Evolutionary conservation across 2,888 invertebrate species (phyloP).

Genomic region (Pristionchus exspectatus): DNA sequence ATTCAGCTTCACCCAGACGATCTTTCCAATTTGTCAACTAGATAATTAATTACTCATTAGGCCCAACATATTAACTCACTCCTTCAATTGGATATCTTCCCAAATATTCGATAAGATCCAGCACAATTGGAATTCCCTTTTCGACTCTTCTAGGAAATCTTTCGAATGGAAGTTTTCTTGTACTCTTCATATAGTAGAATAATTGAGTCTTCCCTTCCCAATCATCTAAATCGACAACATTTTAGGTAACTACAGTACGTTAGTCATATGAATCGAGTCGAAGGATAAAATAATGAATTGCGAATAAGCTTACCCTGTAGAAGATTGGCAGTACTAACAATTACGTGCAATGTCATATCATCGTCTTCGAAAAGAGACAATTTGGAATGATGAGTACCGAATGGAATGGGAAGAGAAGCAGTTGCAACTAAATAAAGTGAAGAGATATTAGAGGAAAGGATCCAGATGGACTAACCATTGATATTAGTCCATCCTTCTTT

Average conservation of each 20-base stretch:
- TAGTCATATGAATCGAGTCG: neutral
- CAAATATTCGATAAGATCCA: constrained; percentile 61
- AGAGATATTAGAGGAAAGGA: neutral
- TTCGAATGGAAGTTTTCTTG: neutral
- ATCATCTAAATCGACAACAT: constrained; percentile 60
- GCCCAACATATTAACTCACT: neutral
- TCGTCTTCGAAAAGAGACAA: constrained; percentile 69
- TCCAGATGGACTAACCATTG: neutral
- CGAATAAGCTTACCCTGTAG: constrained; percentile 46
- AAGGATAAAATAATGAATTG: neutral
- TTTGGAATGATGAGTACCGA: constrained; percentile 75
- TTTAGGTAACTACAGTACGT: neutral
- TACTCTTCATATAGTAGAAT: constrained; percentile 66
- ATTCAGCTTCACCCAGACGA: constrained; percentile 56
- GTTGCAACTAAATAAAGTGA: constrained; percentile 41
- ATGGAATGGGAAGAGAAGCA: constrained; percentile 67
- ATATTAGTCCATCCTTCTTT: constrained; percentile 2
- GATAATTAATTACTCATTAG: neutral
- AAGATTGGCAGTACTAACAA: constrained; percentile 73
- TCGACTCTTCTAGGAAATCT: constrained; percentile 22
- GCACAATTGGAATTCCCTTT: constrained; percentile 55
- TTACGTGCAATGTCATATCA: constrained; percentile 65
- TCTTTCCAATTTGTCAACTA: constrained; percentile 60
- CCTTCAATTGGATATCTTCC: constrained; percentile 26
- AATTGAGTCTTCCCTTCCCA: constrained; percentile 72